These are phyloP conservation scores for Eublepharis macularius DNA, from an alignment of 2,113 vertebrate genomes.

Conservation along the genomic window DNA sequence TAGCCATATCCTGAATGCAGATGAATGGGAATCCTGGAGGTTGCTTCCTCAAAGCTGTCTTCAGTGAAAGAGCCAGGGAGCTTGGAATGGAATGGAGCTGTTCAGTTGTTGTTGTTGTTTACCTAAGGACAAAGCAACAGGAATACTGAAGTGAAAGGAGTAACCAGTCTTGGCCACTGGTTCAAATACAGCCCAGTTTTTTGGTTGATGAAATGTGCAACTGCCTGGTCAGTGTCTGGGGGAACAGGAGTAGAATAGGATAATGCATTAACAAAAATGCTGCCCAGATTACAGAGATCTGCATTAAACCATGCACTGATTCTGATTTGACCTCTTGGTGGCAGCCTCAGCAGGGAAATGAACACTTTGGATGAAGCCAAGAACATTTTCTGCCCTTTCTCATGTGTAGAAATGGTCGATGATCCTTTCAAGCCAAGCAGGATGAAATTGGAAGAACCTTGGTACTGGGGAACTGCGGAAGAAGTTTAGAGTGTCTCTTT, in stretches of 20 bases:
- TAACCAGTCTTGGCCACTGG: slow-evolving; percentile 20
- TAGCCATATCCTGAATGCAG: slow-evolving; percentile 9
- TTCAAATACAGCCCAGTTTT: background rate
- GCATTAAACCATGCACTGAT: background rate
- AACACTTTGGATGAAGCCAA: background rate
- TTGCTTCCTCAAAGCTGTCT: background rate
- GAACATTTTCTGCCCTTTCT: background rate
- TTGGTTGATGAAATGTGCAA: slow-evolving; percentile 4
- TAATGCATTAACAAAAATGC: background rate
- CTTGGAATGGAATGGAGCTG: background rate
- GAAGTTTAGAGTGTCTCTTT: rapidly evolving
- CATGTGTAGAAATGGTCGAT: background rate
- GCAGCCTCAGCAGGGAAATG: background rate
- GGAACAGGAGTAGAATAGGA: background rate
- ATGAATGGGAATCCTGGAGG: slow-evolving; percentile 7
- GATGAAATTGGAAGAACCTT: background rate
- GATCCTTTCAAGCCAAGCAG: background rate
- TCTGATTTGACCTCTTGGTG: background rate
- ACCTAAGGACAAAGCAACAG: background rate
- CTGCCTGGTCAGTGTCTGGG: background rate
- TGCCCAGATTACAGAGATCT: background rate
- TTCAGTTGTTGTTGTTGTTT: background rate
- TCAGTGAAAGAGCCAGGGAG: background rate
- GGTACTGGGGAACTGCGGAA: background rate
- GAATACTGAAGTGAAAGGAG: background rate